These are phyloP conservation scores for Adelges cooleyi DNA, from an alignment of 1,140 invertebrate genomes.

Conservation along the genomic window DNA sequence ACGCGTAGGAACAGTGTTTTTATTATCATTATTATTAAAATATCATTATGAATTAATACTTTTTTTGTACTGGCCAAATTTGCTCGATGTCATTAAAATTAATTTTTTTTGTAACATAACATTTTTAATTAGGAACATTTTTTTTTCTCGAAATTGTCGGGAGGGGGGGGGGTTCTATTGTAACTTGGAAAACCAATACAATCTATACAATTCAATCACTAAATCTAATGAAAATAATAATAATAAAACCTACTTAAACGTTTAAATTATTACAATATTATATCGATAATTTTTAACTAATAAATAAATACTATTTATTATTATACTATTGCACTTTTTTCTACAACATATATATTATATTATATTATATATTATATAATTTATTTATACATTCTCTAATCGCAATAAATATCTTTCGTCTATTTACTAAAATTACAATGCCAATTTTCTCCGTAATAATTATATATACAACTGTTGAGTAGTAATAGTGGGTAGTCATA, in stretches of 20 bases:
- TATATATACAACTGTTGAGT: no score
- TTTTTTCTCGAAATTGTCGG: background rate
- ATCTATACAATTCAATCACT: background rate
- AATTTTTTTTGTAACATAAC: background rate
- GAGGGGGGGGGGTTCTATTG: background rate
- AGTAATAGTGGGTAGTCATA: no score
- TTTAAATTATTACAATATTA: background rate
- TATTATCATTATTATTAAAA: no score
- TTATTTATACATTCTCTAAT: background rate
- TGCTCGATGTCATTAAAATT: background rate
- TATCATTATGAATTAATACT: background rate
- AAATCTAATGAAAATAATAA: background rate
- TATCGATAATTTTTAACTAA: background rate
- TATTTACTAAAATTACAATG: no score
- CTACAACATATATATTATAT: background rate
- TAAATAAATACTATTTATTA: background rate
- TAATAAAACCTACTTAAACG: background rate
- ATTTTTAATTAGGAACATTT: conserved; percentile 11
- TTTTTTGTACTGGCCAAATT: background rate
- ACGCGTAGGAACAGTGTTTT: conserved; percentile 22
- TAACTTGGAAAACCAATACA: background rate
- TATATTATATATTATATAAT: no score
- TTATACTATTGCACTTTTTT: conserved; percentile 25
- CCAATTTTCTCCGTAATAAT: no score
- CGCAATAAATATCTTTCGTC: background rate